These are phyloP conservation scores for Pluvialis apricaria DNA, from an alignment of 2,113 vertebrate species.

Conservation along the genomic window DNA sequence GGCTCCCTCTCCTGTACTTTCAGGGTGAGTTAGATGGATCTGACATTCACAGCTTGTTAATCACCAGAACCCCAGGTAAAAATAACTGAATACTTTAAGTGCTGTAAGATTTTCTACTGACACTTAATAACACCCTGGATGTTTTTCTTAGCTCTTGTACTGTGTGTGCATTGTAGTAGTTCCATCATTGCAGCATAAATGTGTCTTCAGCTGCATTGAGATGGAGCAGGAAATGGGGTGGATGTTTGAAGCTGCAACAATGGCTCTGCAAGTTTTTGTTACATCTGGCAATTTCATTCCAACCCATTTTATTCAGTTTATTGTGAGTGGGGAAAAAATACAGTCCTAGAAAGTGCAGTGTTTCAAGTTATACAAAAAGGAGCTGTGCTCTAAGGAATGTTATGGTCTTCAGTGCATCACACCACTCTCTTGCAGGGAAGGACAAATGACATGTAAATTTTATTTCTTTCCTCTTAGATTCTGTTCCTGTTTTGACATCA, in stretches of 20 bases:
- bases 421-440: neutral
- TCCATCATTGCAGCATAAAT: neutral
- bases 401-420: neutral
- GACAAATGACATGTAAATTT: neutral
- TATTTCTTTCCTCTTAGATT: neutral
- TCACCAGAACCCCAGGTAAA: conserved; percentile 44
- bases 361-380: neutral
- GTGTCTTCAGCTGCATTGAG: neutral
- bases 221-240: neutral
- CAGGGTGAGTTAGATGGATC: conserved; percentile 12
- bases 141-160: conserved; percentile 4
- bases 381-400: neutral
- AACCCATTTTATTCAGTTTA: neutral
- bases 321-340: neutral
- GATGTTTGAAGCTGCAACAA: conserved; percentile 13
- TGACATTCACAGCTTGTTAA: conserved; percentile 48
- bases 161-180: neutral
- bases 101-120: conserved; percentile 37
- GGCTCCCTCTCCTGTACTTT: conserved; percentile 19
- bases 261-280: neutral
- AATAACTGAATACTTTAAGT: conserved; percentile 23
- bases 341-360: neutral
- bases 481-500: neutral
- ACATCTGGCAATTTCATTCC: neutral
- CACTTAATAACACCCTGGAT: conserved; percentile 27